Evolutionary conservation across 2,797 vertebrate species (phyloP).

Genomic region (Thripadectes ignobilis): DNA sequence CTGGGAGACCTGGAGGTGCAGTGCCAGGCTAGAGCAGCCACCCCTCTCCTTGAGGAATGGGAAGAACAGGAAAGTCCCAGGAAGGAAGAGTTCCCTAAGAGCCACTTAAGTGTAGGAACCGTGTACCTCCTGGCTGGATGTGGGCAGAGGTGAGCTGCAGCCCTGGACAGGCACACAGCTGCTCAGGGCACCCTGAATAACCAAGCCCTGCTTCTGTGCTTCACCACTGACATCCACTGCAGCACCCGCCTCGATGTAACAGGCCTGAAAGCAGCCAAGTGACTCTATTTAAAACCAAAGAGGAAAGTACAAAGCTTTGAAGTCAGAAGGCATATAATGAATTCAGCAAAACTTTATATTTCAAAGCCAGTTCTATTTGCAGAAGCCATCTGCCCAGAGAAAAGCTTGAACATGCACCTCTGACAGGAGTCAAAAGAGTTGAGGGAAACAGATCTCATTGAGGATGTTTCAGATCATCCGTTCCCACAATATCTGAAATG

Average conservation of each 20-base stretch:
- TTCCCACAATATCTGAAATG: slow-evolving; percentile 43
- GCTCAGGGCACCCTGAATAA: neutral
- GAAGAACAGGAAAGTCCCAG: neutral
- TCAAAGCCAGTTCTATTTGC: slow-evolving; percentile 64
- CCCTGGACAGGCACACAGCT: fast-evolving
- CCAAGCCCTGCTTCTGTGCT: fast-evolving
- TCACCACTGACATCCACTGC: neutral
- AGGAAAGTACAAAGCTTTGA: slow-evolving; percentile 61
- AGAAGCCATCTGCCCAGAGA: slow-evolving; percentile 63
- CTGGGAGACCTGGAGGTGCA: neutral
- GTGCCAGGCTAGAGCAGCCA: neutral
- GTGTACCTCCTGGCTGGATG: neutral
- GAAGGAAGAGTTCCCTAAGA: neutral
- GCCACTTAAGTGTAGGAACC: neutral
- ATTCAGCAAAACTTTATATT: slow-evolving; percentile 63
- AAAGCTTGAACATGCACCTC: slow-evolving; percentile 24
- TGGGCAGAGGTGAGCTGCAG: neutral
- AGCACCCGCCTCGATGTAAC: neutral
- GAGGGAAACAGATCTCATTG: slow-evolving; percentile 22
- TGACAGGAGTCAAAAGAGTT: slow-evolving; percentile 50
- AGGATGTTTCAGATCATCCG: slow-evolving; percentile 21
- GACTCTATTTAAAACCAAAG: slow-evolving; percentile 56
- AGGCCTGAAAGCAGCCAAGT: slow-evolving; percentile 1
- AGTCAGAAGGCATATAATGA: slow-evolving; percentile 55
- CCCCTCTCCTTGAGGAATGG: neutral